phyloP scores from a whole-genome alignment of 1,140 invertebrate genomes.

The Atta texana region DNA sequence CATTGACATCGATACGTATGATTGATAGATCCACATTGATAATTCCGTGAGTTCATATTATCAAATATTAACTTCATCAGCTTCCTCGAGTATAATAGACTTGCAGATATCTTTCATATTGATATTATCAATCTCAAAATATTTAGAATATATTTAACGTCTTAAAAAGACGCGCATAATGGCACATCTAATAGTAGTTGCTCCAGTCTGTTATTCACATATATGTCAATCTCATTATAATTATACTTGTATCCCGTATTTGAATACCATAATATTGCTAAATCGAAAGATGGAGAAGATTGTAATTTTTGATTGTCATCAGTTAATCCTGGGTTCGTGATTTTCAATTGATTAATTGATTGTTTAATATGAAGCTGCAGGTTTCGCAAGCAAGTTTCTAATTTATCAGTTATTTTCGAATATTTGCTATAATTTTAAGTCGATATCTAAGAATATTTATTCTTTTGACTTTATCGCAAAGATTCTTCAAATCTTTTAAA shows the following conservation, averaged over 20 bases:
- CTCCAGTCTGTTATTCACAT: neutral
- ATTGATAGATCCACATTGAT: neutral
- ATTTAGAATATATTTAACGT: neutral
- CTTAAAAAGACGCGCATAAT: neutral
- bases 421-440: no score
- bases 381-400: no score
- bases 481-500: no score
- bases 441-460: no score
- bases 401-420: no score
- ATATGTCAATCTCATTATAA: neutral
- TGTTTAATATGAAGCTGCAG: no score
- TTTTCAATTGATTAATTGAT: no score
- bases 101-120: neutral
- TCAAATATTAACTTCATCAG: neutral
- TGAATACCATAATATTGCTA: neutral
- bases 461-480: no score
- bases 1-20: neutral
- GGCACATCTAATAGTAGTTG: neutral
- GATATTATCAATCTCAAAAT: neutral
- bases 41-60: neutral
- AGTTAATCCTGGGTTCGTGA: no score
- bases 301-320: no score
- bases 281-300: no score
- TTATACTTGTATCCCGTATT: neutral
- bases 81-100: neutral